Conservation (phyloP, 2,888 invertebrate genomes). For the Gibbula magus region DNA sequence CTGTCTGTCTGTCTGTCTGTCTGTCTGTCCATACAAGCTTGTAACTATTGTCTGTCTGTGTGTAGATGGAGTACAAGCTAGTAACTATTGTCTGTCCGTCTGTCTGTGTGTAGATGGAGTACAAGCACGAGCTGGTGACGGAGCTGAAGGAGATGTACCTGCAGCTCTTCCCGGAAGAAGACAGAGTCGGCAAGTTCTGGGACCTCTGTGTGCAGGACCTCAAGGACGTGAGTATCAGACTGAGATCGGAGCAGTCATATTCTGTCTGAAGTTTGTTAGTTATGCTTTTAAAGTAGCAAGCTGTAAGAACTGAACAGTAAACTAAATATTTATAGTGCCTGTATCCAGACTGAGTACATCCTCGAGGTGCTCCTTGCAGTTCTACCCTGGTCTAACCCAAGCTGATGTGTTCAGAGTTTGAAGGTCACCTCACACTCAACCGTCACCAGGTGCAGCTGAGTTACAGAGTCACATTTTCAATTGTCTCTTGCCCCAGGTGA, state of each 20-base stretch:
- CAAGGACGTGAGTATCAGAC: slow-evolving; percentile 58
- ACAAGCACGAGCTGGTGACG: slow-evolving; percentile 61
- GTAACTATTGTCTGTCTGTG: not conserved
- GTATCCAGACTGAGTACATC: no score
- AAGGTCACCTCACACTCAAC: no score
- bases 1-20: not conserved
- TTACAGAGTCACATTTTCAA: no score
- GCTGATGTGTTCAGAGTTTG: no score
- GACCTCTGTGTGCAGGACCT: slow-evolving; percentile 66
- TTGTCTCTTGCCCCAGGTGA: no score
- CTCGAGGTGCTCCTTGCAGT: no score
- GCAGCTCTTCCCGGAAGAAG: slow-evolving; percentile 65
- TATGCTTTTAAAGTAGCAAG: no score
- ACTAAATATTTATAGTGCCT: no score
- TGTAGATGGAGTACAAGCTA: slow-evolving; percentile 66
- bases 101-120: slow-evolving; percentile 57
- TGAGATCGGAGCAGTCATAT: not conserved
- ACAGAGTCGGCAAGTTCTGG: slow-evolving; percentile 62
- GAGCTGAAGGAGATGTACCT: slow-evolving; percentile 65
- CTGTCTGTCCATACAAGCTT: no score
- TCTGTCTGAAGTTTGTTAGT: not conserved
- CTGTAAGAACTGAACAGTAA: no score
- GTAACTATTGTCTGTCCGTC: not conserved
- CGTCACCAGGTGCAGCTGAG: no score
- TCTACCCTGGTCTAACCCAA: no score